Percentiles rank a stretch among this genome's conserved stretches.
Conservation (phyloP, 2,888 invertebrate species). For the Ophioninae sp. region DNA sequence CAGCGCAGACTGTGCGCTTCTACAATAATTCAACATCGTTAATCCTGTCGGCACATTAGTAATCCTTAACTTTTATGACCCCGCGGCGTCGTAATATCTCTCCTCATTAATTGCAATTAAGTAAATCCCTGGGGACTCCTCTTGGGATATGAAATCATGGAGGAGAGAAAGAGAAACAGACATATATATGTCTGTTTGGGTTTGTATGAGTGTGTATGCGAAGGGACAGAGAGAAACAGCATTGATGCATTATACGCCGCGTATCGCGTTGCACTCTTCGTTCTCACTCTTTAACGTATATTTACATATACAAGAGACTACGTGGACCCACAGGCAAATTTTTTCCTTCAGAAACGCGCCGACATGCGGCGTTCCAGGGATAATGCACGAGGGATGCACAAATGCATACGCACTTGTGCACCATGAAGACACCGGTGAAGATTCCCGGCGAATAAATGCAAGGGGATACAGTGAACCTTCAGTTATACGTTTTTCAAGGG, state of each 20-base stretch:
- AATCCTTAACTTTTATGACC: slow-evolving; percentile 77
- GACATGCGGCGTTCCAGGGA: slow-evolving; percentile 39
- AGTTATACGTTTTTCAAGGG: too few species aligned
- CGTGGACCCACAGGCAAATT: slow-evolving; percentile 19
- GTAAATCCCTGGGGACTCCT: slow-evolving; percentile 74
- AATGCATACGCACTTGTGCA: background rate
- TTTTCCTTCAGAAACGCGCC: slow-evolving; percentile 35
- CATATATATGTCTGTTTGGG: slow-evolving; percentile 1
- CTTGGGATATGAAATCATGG: slow-evolving; percentile 69
- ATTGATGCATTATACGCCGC: slow-evolving; percentile 54
- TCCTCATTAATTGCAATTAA: slow-evolving; percentile 81
- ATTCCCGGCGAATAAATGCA: background rate
- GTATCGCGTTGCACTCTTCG: slow-evolving; percentile 45
- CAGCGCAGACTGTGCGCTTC: slow-evolving; percentile 37
- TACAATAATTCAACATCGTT: slow-evolving; percentile 79
- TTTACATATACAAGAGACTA: background rate
- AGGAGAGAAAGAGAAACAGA: slow-evolving; percentile 15
- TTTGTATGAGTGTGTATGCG: too few species aligned
- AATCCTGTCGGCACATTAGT: slow-evolving; percentile 79
- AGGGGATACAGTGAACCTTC: background rate
- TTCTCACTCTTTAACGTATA: slow-evolving; percentile 21
- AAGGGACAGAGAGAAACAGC: slow-evolving; percentile 9
- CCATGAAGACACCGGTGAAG: background rate
- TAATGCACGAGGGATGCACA: slow-evolving; percentile 30
- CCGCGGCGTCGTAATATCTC: slow-evolving; percentile 76